phyloP scores from a whole-genome alignment of 2,113 vertebrate species.

The Tapirus terrestris region DNA sequence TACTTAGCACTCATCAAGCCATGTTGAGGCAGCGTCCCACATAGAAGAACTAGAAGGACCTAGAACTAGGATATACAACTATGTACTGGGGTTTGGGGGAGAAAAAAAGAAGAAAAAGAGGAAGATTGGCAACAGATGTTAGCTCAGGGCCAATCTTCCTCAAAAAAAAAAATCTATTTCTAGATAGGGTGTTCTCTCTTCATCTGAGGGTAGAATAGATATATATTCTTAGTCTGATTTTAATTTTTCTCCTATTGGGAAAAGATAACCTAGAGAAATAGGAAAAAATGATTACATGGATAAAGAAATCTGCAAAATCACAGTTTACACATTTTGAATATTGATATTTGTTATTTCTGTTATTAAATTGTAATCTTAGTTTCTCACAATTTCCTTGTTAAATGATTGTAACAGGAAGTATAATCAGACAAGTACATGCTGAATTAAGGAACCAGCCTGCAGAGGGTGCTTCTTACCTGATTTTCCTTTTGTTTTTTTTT shows the following conservation, averaged over 20 bases:
- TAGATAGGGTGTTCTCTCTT: neutral
- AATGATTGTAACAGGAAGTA: neutral
- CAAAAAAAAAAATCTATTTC: neutral
- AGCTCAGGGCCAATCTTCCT: too few species aligned
- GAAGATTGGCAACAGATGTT: too few species aligned
- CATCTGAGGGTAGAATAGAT: neutral
- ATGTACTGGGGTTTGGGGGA: too few species aligned
- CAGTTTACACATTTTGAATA: neutral
- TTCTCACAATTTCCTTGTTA: neutral
- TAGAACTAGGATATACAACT: too few species aligned
- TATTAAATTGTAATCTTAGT: neutral
- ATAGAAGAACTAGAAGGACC: too few species aligned
- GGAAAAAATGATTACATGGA: neutral
- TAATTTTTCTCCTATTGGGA: conserved; percentile 3
- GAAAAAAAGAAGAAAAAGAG: too few species aligned
- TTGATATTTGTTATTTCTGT: neutral
- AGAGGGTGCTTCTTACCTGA: neutral
- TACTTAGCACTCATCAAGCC: too few species aligned
- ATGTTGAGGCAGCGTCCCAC: too few species aligned
- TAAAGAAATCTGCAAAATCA: conserved; percentile 9
- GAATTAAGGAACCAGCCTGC: neutral
- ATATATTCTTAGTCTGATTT: neutral
- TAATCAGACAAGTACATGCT: neutral
- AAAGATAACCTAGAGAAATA: neutral
- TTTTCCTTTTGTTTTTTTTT: too few species aligned